Conservation (phyloP, 2,797 vertebrate genomes). For the Rhyacichthys aspro region DNA sequence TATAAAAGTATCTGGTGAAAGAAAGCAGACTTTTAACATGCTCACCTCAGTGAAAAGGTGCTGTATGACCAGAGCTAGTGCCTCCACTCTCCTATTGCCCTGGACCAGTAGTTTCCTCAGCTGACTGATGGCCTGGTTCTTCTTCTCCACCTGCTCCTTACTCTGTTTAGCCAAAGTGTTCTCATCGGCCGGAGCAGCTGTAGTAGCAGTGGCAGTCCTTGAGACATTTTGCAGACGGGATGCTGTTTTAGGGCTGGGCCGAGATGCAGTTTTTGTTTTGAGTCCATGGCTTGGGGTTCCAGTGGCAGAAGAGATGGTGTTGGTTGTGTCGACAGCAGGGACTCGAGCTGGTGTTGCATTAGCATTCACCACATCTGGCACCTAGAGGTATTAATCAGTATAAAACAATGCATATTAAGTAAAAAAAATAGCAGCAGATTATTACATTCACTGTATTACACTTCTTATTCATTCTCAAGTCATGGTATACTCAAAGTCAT, state of each 20-base stretch:
- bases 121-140: constrained; percentile 67
- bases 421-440: not conserved
- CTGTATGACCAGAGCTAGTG: constrained; percentile 79
- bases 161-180: constrained; percentile 26
- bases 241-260: constrained; percentile 40
- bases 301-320: constrained; percentile 12
- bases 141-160: constrained; percentile 69
- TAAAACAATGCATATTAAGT: not conserved
- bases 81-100: constrained; percentile 74
- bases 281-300: constrained; percentile 12
- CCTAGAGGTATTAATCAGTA: too few species aligned
- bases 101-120: constrained; percentile 72
- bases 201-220: constrained; percentile 10
- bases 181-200: not conserved
- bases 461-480: too few species aligned
- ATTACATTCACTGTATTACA: too few species aligned
- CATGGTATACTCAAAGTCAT: too few species aligned
- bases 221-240: constrained; percentile 29
- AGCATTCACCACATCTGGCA: constrained; percentile 34
- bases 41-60: constrained; percentile 77
- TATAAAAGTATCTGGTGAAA: not conserved
- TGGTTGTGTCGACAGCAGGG: constrained; percentile 1
- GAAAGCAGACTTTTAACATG: not conserved
- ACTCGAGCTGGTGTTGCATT: constrained; percentile 28
- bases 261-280: constrained; percentile 40